phyloP scores from a whole-genome alignment of 2,113 vertebrate species.

The Phainopepla nitens region DNA sequence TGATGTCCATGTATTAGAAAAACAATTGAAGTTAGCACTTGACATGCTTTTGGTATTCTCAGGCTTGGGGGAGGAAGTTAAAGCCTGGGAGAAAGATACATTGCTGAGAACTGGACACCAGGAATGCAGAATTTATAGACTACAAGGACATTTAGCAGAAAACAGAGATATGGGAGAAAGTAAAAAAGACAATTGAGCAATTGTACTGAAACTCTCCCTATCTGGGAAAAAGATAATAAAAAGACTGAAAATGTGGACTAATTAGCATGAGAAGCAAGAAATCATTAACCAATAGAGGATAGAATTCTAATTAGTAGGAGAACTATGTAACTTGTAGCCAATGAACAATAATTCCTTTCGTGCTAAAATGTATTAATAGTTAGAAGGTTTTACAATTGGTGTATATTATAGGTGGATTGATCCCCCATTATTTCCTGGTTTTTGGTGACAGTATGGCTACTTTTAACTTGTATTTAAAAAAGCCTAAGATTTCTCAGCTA shows the following conservation, averaged over 20 bases:
- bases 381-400: background rate
- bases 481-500: background rate
- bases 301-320: background rate
- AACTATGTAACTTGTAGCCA: background rate
- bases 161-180: background rate
- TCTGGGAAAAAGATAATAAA: background rate
- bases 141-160: background rate
- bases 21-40: background rate
- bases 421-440: background rate
- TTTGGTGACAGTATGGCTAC: background rate
- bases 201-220: background rate
- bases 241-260: background rate
- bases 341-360: background rate
- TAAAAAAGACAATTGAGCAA: background rate
- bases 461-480: background rate
- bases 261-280: background rate
- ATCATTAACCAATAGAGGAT: background rate
- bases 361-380: background rate
- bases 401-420: background rate
- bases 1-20: background rate
- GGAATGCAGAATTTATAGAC: background rate
- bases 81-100: background rate
- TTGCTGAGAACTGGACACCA: background rate
- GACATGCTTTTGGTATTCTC: background rate
- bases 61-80: background rate